A percentile compares a stretch with the other conserved stretches of the same genome.
Evolutionary conservation across 1,140 invertebrate species (phyloP).

Genomic region (Caenorhabditis remanei): DNA sequence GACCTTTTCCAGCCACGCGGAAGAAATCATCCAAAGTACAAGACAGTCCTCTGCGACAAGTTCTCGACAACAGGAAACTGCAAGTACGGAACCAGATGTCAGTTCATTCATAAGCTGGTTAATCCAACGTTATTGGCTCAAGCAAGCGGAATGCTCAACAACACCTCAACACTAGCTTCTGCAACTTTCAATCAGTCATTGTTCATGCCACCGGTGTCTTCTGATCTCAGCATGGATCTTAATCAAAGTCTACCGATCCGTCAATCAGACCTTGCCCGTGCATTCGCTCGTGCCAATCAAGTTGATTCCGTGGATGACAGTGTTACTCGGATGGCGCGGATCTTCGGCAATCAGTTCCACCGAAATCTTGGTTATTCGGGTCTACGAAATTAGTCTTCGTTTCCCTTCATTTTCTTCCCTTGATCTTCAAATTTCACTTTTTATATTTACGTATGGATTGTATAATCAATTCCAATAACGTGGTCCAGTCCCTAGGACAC

Average conservation of each 20-base stretch:
- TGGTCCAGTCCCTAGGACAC: slow-evolving; percentile 20
- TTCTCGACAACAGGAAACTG: slow-evolving; percentile 44
- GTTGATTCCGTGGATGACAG: not conserved
- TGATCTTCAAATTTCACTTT: not conserved
- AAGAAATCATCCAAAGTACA: slow-evolving; percentile 60
- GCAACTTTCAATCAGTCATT: slow-evolving; percentile 23
- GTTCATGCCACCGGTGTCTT: not conserved
- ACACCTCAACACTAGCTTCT: not conserved
- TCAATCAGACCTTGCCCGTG: slow-evolving; percentile 1
- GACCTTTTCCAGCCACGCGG: slow-evolving; percentile 66
- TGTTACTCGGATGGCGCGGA: not conserved
- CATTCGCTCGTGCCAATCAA: slow-evolving; percentile 10
- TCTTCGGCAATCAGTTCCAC: slow-evolving; percentile 27
- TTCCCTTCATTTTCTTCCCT: not conserved
- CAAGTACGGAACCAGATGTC: slow-evolving; percentile 47
- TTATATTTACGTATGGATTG: slow-evolving; percentile 19
- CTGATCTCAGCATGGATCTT: slow-evolving; percentile 26
- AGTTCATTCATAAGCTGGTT: slow-evolving; percentile 51
- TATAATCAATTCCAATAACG: slow-evolving; percentile 49
- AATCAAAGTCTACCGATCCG: slow-evolving; percentile 32
- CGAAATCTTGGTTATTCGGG: not conserved
- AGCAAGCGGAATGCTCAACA: slow-evolving; percentile 3
- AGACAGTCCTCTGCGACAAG: slow-evolving; percentile 61
- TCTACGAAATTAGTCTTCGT: not conserved
- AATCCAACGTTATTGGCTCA: not conserved